Evolutionary conservation across 2,888 invertebrate genomes (phyloP).

Genomic region (Tachina fera): DNA sequence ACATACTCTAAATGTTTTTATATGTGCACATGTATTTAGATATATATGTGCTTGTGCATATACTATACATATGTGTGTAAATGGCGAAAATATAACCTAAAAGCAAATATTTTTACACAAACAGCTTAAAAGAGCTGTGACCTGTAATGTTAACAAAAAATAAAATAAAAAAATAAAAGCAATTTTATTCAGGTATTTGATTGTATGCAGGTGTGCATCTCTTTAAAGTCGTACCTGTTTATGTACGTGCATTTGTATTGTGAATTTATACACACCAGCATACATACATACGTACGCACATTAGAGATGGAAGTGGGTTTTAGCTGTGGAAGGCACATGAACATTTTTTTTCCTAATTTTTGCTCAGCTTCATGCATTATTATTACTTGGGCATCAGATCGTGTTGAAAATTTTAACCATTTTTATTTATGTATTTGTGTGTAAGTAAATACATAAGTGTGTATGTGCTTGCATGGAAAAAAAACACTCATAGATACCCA

Average conservation of each 20-base stretch:
- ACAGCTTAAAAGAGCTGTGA: slow-evolving; percentile 64
- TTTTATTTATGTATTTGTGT: background rate
- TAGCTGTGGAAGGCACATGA: background rate
- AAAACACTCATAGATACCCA: slow-evolving; percentile 4
- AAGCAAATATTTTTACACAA: slow-evolving; percentile 49
- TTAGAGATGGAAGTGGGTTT: background rate
- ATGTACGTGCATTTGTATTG: slow-evolving; percentile 2
- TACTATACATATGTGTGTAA: no score
- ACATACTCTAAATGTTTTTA: background rate
- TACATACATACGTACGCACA: background rate
- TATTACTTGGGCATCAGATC: background rate
- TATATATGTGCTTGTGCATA: no score
- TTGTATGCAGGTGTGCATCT: background rate
- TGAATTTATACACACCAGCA: background rate
- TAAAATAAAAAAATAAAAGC: slow-evolving; percentile 9
- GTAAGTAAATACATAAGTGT: background rate
- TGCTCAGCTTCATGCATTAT: background rate
- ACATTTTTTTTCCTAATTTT: background rate
- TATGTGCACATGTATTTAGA: no score
- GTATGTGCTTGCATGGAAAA: background rate
- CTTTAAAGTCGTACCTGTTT: background rate
- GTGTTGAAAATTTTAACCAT: slow-evolving; percentile 16
- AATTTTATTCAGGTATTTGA: slow-evolving; percentile 14
- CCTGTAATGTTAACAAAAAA: slow-evolving; percentile 62
- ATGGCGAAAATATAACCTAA: slow-evolving; percentile 32